phyloP scores from a whole-genome alignment of 2,797 vertebrate species.

The Momotus momota region DNA sequence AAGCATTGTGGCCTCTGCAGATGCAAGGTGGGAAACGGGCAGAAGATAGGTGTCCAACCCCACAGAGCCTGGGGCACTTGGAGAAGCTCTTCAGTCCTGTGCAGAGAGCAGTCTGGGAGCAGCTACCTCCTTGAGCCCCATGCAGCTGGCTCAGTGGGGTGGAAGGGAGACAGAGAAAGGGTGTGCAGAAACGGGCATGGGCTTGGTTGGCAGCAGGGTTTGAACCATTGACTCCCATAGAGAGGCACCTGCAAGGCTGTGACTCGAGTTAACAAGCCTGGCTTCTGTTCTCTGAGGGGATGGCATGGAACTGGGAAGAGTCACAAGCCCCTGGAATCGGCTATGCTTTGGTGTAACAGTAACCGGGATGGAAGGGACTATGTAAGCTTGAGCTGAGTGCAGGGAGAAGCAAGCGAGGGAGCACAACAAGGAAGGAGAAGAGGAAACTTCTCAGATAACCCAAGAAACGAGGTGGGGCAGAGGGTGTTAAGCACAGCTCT shows the following conservation, averaged over 20 bases:
- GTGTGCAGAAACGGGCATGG: background rate
- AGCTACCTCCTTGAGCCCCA: rapidly evolving
- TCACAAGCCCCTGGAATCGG: background rate
- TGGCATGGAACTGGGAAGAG: background rate
- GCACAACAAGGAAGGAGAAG: background rate
- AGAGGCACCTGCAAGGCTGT: background rate
- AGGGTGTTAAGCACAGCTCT: background rate
- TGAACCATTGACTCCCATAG: background rate
- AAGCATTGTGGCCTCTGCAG: background rate
- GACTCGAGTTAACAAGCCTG: background rate
- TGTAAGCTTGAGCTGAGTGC: background rate
- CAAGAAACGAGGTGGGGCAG: no score
- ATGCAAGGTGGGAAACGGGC: background rate
- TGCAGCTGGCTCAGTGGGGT: background rate
- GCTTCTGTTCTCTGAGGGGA: background rate
- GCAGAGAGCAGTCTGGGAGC: background rate
- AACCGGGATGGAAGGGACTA: background rate
- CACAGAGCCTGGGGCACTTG: background rate
- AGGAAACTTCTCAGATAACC: background rate
- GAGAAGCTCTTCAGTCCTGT: background rate
- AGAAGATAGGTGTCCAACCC: background rate
- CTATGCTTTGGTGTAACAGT: background rate
- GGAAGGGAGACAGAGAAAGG: background rate
- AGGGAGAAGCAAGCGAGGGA: background rate
- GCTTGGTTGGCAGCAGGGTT: background rate